phyloP scores from a whole-genome alignment of 2,797 vertebrate genomes.

The Eleutherodactylus coqui region DNA sequence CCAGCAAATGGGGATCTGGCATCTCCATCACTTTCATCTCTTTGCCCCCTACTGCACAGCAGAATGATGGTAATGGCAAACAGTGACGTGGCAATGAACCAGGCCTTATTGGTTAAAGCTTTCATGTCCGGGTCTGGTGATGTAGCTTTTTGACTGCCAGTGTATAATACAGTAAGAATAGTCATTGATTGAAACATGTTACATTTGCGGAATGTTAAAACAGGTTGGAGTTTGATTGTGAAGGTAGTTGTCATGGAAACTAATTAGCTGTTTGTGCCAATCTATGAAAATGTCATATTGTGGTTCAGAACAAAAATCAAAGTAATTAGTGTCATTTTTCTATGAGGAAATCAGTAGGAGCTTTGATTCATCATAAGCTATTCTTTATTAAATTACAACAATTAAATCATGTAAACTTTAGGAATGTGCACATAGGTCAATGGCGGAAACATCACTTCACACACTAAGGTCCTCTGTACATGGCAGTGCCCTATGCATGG shows the following conservation, averaged over 20 bases:
- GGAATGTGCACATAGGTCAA: neutral
- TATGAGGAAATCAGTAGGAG: neutral
- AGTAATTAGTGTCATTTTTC: conserved; percentile 24
- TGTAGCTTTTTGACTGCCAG: neutral
- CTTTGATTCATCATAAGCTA: neutral
- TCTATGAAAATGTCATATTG: conserved; percentile 19
- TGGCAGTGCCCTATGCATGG: too few relatives aligned
- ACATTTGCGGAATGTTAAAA: conserved; percentile 27
- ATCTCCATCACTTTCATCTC: too few relatives aligned
- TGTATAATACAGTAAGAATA: neutral
- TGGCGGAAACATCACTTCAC: neutral
- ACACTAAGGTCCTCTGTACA: neutral
- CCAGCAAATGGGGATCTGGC: too few relatives aligned
- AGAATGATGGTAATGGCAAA: too few relatives aligned
- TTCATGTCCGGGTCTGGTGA: neutral
- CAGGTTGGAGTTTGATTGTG: conserved; percentile 31
- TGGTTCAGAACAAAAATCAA: conserved; percentile 9
- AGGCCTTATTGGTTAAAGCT: too few relatives aligned
- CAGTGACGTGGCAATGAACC: too few relatives aligned
- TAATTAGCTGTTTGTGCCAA: conserved; percentile 32
- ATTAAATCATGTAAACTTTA: too few relatives aligned
- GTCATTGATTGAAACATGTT: neutral
- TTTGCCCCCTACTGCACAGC: too few relatives aligned
- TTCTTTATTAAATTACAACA: neutral
- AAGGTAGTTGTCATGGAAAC: conserved; percentile 26